Conservation (phyloP, 1,140 invertebrate genomes). For the Lethrus apterus region DNA sequence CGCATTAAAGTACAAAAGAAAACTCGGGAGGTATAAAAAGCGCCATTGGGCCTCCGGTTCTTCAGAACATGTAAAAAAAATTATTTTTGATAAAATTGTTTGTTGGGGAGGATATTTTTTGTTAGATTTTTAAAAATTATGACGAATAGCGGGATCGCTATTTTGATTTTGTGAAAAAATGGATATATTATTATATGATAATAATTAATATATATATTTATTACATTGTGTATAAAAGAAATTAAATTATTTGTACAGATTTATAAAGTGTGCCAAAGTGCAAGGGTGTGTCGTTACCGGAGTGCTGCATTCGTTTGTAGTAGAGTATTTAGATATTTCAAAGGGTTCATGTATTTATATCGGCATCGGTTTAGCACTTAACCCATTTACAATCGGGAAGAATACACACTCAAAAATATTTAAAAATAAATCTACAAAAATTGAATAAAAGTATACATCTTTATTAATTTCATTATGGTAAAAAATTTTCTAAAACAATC, state of each 20-base stretch:
- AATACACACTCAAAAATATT: neutral
- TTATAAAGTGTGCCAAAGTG: constrained; percentile 43
- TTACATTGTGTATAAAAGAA: constrained; percentile 41
- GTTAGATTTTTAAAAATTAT: constrained; percentile 40
- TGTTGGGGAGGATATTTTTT: constrained; percentile 45
- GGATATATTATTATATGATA: constrained; percentile 41
- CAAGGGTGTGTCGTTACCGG: constrained; percentile 41
- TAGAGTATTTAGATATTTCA: constrained; percentile 32
- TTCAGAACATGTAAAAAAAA: constrained; percentile 41
- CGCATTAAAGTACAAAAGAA: constrained; percentile 37
- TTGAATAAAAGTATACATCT: too few species aligned
- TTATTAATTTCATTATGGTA: too few species aligned
- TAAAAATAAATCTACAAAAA: constrained; percentile 1
- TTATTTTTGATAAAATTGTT: constrained; percentile 45
- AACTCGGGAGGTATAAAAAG: constrained; percentile 37
- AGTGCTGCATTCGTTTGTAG: constrained; percentile 38
- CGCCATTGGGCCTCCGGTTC: constrained; percentile 22
- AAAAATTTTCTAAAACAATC: too few species aligned
- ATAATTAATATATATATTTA: constrained; percentile 34
- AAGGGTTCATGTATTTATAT: constrained; percentile 41
- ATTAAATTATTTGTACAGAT: constrained; percentile 44
- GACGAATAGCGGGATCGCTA: constrained; percentile 37
- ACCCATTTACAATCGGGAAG: constrained; percentile 28
- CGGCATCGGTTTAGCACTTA: constrained; percentile 28
- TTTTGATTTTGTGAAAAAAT: constrained; percentile 43